Percentiles rank a stretch among this genome's conserved stretches.
These are phyloP conservation scores for Sapajus apella DNA, from an alignment of 2,113 vertebrate species.

Conservation along the genomic window DNA sequence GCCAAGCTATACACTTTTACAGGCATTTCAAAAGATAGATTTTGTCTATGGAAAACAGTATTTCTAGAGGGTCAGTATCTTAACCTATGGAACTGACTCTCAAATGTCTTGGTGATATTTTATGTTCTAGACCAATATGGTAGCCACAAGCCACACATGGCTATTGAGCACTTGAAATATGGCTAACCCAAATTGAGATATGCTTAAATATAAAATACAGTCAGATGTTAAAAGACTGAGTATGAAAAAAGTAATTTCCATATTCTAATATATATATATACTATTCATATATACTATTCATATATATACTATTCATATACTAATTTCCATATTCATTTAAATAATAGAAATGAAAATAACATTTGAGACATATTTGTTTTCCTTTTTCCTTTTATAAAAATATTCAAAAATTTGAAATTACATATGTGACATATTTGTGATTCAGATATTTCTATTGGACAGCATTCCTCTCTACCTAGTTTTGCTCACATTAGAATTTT, in stretches of 20 bases:
- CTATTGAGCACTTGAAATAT: background rate
- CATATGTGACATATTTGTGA: background rate
- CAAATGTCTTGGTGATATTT: background rate
- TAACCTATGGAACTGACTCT: background rate
- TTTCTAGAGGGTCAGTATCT: background rate
- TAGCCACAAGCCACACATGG: background rate
- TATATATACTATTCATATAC: background rate
- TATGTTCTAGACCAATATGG: background rate
- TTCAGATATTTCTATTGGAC: background rate
- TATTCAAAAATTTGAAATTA: background rate
- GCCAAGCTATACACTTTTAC: background rate
- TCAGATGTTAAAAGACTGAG: background rate
- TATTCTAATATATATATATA: too few relatives aligned
- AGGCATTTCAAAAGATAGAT: background rate
- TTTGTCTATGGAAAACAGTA: slow-evolving; percentile 4
- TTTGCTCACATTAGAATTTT: slow-evolving; percentile 26
- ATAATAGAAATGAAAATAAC: background rate
- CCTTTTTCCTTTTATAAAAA: background rate
- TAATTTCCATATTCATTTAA: background rate
- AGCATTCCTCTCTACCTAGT: background rate
- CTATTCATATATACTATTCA: too few relatives aligned
- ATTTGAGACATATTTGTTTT: background rate
- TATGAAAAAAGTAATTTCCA: background rate
- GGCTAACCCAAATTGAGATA: background rate
- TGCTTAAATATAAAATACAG: background rate